These are phyloP conservation scores for Aphaenogaster rudis DNA, from an alignment of 1,140 invertebrate species.

Conservation along the genomic window DNA sequence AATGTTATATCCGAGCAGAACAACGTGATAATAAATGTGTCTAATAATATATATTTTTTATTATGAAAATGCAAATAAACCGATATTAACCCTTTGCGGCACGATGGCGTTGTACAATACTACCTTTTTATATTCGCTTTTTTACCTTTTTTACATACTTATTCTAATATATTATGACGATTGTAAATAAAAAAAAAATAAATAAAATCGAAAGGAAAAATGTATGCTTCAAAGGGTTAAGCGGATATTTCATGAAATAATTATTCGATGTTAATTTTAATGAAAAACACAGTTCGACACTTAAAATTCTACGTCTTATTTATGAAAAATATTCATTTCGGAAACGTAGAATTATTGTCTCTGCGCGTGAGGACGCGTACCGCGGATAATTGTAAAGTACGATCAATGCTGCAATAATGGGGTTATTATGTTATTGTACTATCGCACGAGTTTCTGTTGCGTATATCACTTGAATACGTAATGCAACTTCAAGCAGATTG, in stretches of 20 bases:
- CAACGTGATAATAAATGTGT: conserved; percentile 15
- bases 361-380: neutral
- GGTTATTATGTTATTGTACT: conserved; percentile 59
- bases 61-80: neutral
- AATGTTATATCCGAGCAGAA: conserved; percentile 31
- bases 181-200: too few species aligned
- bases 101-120: too few species aligned
- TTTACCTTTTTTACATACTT: too few species aligned
- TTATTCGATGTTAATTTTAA: conserved; percentile 7
- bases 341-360: neutral
- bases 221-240: neutral
- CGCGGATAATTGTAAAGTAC: conserved; percentile 29
- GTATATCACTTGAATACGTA: conserved; percentile 57
- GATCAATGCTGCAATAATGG: conserved; percentile 40
- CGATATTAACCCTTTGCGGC: neutral
- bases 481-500: conserved; percentile 71
- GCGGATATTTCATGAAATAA: neutral
- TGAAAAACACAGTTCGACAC: neutral
- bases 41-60: conserved; percentile 49
- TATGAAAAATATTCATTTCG: conserved; percentile 3
- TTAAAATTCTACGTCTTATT: neutral
- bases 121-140: too few species aligned
- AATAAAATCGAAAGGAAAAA: too few species aligned
- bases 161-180: too few species aligned
- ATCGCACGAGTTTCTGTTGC: conserved; percentile 44